These are phyloP conservation scores for Bugulina stolonifera DNA, from an alignment of 2,888 invertebrate genomes.

Conservation along the genomic window DNA sequence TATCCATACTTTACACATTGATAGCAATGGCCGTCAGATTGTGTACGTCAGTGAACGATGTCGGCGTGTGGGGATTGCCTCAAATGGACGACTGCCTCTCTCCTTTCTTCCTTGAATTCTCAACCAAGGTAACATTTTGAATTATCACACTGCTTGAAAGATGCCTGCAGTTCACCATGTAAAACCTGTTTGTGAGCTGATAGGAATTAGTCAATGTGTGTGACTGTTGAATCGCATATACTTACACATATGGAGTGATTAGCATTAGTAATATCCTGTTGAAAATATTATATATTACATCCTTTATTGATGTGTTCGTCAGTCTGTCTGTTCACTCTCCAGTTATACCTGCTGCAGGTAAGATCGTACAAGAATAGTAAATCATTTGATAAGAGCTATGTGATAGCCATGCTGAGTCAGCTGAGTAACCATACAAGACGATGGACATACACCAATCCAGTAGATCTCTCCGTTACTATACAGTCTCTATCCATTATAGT, in stretches of 20 bases:
- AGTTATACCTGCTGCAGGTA: conserved; percentile 24
- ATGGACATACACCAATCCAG: conserved; percentile 41
- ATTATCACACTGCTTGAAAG: conserved; percentile 25
- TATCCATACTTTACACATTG: too few species aligned
- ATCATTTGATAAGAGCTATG: conserved; percentile 11
- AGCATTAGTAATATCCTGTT: too few species aligned
- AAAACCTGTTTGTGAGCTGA: too few species aligned
- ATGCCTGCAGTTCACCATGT: too few species aligned
- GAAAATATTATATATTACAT: too few species aligned
- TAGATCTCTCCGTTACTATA: conserved; percentile 49
- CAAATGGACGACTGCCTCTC: conserved; percentile 47
- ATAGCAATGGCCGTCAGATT: conserved; percentile 32
- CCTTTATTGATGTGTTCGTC: too few species aligned
- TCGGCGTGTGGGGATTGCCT: conserved; percentile 47
- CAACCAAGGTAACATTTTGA: conserved; percentile 1
- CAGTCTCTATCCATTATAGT: conserved; percentile 41
- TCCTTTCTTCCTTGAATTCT: background rate
- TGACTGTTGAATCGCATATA: too few species aligned
- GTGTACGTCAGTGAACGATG: conserved; percentile 35
- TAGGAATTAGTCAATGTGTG: too few species aligned
- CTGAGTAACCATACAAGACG: conserved; percentile 40
- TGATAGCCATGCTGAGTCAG: background rate
- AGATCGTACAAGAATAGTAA: conserved; percentile 24
- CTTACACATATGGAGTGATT: too few species aligned
- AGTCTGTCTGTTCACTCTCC: conserved; percentile 19